A percentile compares a stretch with the other conserved stretches of the same genome.
Evolutionary conservation across 2,113 vertebrate species (phyloP).

Genomic region (Myotis lucifugus): DNA sequence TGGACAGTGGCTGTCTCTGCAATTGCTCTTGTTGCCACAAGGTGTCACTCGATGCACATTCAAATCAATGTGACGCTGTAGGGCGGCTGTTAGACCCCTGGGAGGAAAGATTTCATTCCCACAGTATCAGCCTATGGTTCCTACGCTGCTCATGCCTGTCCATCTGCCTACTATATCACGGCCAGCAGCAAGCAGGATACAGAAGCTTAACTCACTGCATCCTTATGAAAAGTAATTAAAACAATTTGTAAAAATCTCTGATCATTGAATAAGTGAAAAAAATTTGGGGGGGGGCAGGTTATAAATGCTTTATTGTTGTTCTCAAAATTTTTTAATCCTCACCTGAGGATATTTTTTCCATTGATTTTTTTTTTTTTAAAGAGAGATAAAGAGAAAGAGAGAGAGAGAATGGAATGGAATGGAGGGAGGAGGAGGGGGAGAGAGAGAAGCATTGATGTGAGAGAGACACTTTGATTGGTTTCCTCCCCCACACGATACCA

Average conservation of each 20-base stretch:
- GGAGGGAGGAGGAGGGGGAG: too few relatives aligned
- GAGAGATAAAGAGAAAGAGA: too few relatives aligned
- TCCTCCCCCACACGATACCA: too few relatives aligned
- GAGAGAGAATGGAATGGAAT: too few relatives aligned
- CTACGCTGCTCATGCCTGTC: too few relatives aligned
- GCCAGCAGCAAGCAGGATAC: neutral
- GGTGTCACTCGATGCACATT: constrained; percentile 22
- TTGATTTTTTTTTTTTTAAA: too few relatives aligned
- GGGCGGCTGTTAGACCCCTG: neutral
- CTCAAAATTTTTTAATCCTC: too few relatives aligned
- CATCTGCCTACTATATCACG: too few relatives aligned
- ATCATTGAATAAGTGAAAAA: neutral
- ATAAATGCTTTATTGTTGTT: constrained; percentile 28
- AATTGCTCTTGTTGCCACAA: neutral
- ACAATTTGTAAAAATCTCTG: neutral
- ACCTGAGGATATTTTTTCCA: too few relatives aligned
- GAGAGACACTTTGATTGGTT: too few relatives aligned
- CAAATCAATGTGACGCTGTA: neutral
- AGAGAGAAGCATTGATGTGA: neutral
- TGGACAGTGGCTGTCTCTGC: neutral
- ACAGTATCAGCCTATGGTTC: neutral
- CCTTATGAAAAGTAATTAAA: neutral
- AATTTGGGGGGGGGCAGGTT: neutral
- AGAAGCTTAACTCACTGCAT: neutral
- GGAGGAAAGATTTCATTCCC: neutral